Conservation (phyloP, 1,140 invertebrate genomes). For the Drosophila murphyi region DNA sequence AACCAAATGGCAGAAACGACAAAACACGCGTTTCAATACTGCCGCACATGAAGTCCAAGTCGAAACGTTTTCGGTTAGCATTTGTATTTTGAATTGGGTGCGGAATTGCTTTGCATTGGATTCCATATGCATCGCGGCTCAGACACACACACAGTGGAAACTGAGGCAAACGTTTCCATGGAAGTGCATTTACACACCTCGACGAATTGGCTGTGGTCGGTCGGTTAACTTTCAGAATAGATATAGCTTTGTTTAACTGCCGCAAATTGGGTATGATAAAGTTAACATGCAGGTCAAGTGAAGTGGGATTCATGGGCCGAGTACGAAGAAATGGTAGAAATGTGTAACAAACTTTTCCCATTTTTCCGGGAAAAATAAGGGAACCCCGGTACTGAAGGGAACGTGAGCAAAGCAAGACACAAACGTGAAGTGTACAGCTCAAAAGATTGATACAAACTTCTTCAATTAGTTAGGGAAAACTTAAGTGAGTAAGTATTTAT, state of each 20-base stretch:
- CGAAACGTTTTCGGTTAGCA: neutral
- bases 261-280: conserved; percentile 6
- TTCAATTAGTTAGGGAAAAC: no score
- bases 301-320: neutral
- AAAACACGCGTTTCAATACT: conserved; percentile 68
- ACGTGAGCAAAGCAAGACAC: no score
- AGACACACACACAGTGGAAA: conserved; percentile 20
- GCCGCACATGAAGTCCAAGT: conserved; percentile 43
- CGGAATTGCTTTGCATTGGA: neutral
- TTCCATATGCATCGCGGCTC: conserved; percentile 17
- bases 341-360: no score
- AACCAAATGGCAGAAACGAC: conserved; percentile 54
- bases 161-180: conserved; percentile 17
- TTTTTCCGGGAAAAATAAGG: no score
- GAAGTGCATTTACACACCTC: conserved; percentile 22
- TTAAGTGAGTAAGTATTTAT: no score
- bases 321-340: neutral
- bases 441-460: no score
- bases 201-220: neutral
- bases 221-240: neutral
- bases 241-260: neutral
- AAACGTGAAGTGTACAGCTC: no score
- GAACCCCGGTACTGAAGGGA: no score
- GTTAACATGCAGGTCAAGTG: neutral
- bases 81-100: conserved; percentile 18